Conservation (phyloP, 2,888 invertebrate genomes). For the Colletes collaris region DNA sequence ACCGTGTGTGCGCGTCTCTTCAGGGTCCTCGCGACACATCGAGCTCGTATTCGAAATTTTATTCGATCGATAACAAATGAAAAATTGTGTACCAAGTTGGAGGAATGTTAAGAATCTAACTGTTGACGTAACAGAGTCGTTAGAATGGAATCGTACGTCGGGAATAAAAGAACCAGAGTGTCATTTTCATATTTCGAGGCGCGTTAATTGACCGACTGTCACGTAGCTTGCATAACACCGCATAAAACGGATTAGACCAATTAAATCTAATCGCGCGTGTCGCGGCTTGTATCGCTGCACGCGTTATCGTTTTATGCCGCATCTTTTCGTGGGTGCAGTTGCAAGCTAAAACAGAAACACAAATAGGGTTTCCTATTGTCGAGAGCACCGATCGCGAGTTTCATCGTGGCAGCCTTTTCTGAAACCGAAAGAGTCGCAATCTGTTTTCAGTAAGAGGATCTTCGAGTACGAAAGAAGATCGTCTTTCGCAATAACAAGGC, state of each 20-base stretch:
- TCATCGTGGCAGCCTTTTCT: neutral
- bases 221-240: constrained; percentile 44
- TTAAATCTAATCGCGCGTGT: constrained; percentile 55
- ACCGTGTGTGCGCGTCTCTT: too few relatives aligned
- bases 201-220: constrained; percentile 38
- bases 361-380: neutral
- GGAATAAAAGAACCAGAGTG: too few relatives aligned
- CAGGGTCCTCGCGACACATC: too few relatives aligned
- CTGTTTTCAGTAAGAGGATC: neutral
- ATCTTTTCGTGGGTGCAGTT: neutral
- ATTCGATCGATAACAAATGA: too few relatives aligned
- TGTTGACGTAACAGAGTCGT: too few relatives aligned
- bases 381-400: neutral
- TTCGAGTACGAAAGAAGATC: neutral
- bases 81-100: too few relatives aligned
- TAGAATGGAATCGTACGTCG: too few relatives aligned
- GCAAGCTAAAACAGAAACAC: too few relatives aligned
- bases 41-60: too few relatives aligned
- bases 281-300: constrained; percentile 17
- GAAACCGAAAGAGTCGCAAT: neutral
- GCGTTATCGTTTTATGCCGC: too few relatives aligned
- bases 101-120: too few relatives aligned
- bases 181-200: constrained; percentile 11
- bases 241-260: constrained; percentile 36
- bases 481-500: neutral